Evolutionary conservation across 92 coral and sea anemone genomes (phyloP).

Genomic region (Siderastrea siderea): DNA sequence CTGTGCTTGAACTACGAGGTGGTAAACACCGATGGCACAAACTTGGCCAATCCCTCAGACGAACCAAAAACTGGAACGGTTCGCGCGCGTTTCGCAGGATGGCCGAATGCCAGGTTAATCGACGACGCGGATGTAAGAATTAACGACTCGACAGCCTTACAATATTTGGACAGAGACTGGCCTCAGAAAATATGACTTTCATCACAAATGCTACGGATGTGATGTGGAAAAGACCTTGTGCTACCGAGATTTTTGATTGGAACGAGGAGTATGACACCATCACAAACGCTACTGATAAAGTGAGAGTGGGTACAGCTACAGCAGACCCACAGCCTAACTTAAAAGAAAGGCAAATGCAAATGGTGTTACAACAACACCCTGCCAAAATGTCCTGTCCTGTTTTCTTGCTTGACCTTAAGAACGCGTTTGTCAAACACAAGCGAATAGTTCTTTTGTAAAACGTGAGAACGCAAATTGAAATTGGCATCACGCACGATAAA

Average conservation of each 20-base stretch:
- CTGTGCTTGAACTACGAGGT: conserved; percentile 10
- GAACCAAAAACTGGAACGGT: neutral
- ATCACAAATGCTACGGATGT: neutral
- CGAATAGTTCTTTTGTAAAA: conserved; percentile 7
- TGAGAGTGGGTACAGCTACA: conserved; percentile 6
- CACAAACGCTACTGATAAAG: conserved; percentile 2
- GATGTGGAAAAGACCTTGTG: neutral
- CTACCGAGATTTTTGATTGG: conserved; percentile 1
- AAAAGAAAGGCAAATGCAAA: conserved; percentile 2
- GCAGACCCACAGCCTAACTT: neutral
- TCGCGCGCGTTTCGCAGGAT: neutral
- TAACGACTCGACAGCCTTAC: neutral
- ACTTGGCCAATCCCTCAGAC: neutral
- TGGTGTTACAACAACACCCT: neutral
- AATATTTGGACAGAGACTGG: conserved; percentile 16
- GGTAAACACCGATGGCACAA: neutral
- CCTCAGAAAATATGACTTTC: conserved; percentile 6
- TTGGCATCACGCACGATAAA: neutral
- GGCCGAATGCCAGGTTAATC: conserved; percentile 7
- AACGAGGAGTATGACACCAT: conserved; percentile 4
- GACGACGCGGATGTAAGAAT: neutral
- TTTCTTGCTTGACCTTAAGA: no score
- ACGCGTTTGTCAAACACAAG: neutral
- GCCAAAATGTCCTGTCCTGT: no score
- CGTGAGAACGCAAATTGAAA: neutral